A percentile compares a stretch with the other conserved stretches of the same genome.
Conservation (phyloP, 2,888 invertebrate genomes). For the Empis livida region DNA sequence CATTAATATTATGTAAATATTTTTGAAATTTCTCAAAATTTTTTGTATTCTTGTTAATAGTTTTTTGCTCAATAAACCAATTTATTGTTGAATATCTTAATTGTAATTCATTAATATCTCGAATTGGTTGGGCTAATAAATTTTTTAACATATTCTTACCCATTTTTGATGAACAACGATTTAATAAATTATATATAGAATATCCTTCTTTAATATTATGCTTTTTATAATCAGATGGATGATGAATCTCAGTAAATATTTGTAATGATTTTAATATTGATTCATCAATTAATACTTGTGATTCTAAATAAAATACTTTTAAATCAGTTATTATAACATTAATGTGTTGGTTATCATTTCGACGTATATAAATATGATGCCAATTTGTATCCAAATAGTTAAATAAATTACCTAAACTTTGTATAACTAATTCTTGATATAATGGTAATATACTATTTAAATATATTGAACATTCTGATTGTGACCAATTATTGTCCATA, state of each 20-base stretch:
- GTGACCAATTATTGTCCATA: conserved; percentile 4
- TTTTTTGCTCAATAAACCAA: conserved; percentile 8
- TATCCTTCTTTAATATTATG: conserved; percentile 43
- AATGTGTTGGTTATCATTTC: background rate
- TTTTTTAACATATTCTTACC: conserved; percentile 11
- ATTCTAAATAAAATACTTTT: conserved; percentile 33
- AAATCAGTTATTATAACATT: conserved; percentile 9
- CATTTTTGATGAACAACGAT: conserved; percentile 12
- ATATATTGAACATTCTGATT: conserved; percentile 9
- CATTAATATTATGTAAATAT: conserved; percentile 9
- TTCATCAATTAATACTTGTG: conserved; percentile 46
- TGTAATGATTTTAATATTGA: conserved; percentile 49
- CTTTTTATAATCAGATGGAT: conserved; percentile 49
- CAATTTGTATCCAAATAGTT: conserved; percentile 12
- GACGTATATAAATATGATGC: conserved; percentile 4
- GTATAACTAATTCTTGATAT: conserved; percentile 10
- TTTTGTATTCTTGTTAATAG: conserved; percentile 2
- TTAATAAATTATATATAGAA: conserved; percentile 12
- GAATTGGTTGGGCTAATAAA: conserved; percentile 12
- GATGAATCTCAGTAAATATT: conserved; percentile 40
- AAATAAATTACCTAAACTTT: conserved; percentile 13
- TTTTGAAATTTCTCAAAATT: conserved; percentile 1
- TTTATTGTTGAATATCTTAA: conserved; percentile 11
- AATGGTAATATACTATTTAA: conserved; percentile 14
- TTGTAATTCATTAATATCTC: conserved; percentile 8